Evolutionary conservation across 2,113 vertebrate genomes (phyloP).

Genomic region (Catharus fuscescens): DNA sequence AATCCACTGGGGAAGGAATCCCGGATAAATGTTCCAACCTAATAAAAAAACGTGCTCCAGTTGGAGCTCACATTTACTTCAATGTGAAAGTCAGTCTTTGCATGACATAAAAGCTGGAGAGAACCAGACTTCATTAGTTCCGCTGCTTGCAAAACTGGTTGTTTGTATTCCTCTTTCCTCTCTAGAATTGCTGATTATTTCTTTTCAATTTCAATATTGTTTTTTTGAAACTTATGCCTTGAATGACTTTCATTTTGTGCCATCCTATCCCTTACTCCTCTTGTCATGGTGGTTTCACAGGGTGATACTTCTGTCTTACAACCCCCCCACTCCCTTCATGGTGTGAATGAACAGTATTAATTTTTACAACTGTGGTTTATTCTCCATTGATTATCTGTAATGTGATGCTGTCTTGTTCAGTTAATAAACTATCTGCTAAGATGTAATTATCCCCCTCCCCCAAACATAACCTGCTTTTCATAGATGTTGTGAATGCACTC

Average conservation of each 20-base stretch:
- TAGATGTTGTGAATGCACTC: slow-evolving; percentile 31
- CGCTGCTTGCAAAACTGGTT: background rate
- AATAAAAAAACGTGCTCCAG: background rate
- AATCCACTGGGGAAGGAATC: background rate
- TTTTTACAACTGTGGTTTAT: slow-evolving; percentile 45
- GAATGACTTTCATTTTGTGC: background rate
- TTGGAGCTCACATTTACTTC: slow-evolving; percentile 29
- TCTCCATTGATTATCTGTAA: slow-evolving; percentile 59
- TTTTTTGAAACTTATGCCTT: background rate
- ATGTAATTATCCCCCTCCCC: slow-evolving; percentile 28
- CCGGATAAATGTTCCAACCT: background rate
- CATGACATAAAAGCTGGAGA: slow-evolving; percentile 34
- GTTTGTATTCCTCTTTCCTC: background rate
- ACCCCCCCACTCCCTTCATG: background rate
- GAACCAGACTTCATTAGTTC: slow-evolving; percentile 46
- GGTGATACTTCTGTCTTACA: background rate
- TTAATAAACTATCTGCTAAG: slow-evolving; percentile 38
- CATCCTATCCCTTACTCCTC: background rate
- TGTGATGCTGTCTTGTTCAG: slow-evolving; percentile 45
- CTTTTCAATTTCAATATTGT: background rate
- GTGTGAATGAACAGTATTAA: background rate
- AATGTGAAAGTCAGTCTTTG: slow-evolving; percentile 8
- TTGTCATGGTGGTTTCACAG: background rate
- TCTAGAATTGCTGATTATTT: slow-evolving; percentile 28
- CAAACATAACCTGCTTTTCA: slow-evolving; percentile 42